Evolutionary conservation across 2,797 vertebrate genomes (phyloP).

Genomic region (Gadopsis marmoratus): DNA sequence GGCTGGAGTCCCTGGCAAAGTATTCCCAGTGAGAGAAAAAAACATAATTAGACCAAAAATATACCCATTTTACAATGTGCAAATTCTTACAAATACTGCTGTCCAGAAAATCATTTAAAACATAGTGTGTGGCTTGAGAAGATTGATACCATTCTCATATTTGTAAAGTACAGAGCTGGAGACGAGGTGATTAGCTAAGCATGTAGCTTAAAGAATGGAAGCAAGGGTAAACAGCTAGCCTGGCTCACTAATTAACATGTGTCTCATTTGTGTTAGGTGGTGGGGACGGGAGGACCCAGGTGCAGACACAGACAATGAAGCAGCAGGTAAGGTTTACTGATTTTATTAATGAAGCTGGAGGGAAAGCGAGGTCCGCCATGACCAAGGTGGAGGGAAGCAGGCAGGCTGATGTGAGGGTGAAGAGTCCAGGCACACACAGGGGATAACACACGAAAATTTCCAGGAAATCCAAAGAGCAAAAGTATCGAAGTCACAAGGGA

Average conservation of each 20-base stretch:
- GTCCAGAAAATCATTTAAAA: not conserved
- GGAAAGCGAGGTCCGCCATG: no score
- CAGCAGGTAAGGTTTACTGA: no score
- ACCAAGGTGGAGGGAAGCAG: no score
- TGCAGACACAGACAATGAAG: no score
- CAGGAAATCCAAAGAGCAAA: no score
- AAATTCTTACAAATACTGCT: not conserved
- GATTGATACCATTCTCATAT: not conserved
- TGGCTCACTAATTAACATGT: not conserved
- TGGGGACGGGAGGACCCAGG: no score
- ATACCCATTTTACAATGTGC: not conserved
- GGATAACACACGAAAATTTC: no score
- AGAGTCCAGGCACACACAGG: no score
- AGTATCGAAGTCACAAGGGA: no score
- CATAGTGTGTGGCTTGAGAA: not conserved
- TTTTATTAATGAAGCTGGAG: no score
- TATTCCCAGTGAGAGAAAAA: not conserved
- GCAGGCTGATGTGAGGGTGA: no score
- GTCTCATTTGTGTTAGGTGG: no score
- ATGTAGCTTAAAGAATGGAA: not conserved
- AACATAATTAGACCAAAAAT: slow-evolving; percentile 6
- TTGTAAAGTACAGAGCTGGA: not conserved
- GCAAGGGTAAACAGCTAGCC: not conserved
- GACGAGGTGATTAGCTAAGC: not conserved
- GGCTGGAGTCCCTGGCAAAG: slow-evolving; percentile 6